phyloP scores from a whole-genome alignment of 2,888 invertebrate species.

The Dasypolia templi region DNA sequence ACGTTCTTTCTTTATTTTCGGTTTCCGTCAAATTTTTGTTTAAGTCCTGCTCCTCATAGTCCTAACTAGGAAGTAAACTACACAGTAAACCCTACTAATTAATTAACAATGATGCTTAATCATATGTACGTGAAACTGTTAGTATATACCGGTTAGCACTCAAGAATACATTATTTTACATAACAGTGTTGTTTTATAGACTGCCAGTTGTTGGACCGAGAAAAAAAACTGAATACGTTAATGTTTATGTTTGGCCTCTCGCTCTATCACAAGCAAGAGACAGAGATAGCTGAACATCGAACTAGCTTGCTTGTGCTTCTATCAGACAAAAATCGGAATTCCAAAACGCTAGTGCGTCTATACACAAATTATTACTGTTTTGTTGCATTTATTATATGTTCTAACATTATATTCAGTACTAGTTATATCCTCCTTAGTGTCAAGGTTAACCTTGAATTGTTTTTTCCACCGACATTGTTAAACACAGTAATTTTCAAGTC shows the following conservation, averaged over 20 bases:
- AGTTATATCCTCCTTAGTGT: neutral
- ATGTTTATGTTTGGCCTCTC: slow-evolving; percentile 44
- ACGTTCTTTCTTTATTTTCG: neutral
- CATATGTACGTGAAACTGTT: neutral
- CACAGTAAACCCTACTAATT: too few relatives aligned
- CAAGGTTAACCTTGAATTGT: slow-evolving; percentile 15
- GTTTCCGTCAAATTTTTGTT: neutral
- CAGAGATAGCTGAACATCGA: slow-evolving; percentile 24
- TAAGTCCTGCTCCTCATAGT: neutral
- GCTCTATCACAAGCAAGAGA: slow-evolving; percentile 32
- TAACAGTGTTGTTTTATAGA: slow-evolving; percentile 40
- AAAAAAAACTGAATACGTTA: slow-evolving; percentile 57
- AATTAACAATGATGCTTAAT: slow-evolving; percentile 6
- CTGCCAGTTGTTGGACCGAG: neutral
- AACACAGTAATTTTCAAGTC: neutral
- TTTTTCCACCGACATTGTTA: neutral
- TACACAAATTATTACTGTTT: neutral
- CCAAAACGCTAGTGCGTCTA: neutral
- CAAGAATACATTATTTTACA: slow-evolving; percentile 33
- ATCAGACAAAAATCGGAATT: neutral
- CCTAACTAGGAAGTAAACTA: neutral
- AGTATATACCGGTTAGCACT: slow-evolving; percentile 7
- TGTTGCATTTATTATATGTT: neutral
- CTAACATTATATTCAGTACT: neutral
- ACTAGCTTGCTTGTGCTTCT: slow-evolving; percentile 21